Evolutionary conservation across 37 sponge, comb jelly and placozoan species (phyloP), one percentile per base, ranked within the genome.

Genomic region (Dysidea cf. avara): DNA sequence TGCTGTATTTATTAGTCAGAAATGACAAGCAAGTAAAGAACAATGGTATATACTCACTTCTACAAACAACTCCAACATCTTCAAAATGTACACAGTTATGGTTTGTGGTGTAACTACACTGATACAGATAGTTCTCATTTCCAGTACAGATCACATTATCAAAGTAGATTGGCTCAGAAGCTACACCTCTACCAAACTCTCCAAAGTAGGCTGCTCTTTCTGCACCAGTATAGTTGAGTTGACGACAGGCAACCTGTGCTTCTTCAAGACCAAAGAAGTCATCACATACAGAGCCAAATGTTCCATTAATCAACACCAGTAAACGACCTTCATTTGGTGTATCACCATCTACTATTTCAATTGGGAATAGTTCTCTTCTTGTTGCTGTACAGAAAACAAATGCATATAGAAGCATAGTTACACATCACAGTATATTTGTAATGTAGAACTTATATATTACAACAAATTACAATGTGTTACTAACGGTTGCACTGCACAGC

Each of bases 181-280:
- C 61, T 20, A 30, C 16, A 20, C 61, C 61, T 29, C 26, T 29
- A 29, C 26, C 26, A 16, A 12, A 18, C 11, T 30, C 61, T 29
- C 61, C 61, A 58, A 58, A 58, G 22, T 26, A 26, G 26, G 30
- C 30, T 12, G 18, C 68, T 43, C 48, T 7, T 66, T 24, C 21
- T 24, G 64, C 36, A 7, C 56, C 24, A 25, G 24, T 5, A 25
- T 54, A 71, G 13, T 72, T 72, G 1, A 71, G 55, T 30, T 80
- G 81, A 26, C 64, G 32, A 22, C 81, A 80, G 36, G 39, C 81
- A 12, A 80, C 81, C 20, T 70, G 49, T 21, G 56, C 56, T 25
- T 54, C 56, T 25, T 54, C 24, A 2, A 54, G 21, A 5, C 24
- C 56, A 21, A 21, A 54, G 7, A 2, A 6, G 56, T 54, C 56